Percentiles rank a stretch among this genome's conserved stretches.
Evolutionary conservation across 2,797 vertebrate species (phyloP).

Genomic region (Telmatherina bonti): DNA sequence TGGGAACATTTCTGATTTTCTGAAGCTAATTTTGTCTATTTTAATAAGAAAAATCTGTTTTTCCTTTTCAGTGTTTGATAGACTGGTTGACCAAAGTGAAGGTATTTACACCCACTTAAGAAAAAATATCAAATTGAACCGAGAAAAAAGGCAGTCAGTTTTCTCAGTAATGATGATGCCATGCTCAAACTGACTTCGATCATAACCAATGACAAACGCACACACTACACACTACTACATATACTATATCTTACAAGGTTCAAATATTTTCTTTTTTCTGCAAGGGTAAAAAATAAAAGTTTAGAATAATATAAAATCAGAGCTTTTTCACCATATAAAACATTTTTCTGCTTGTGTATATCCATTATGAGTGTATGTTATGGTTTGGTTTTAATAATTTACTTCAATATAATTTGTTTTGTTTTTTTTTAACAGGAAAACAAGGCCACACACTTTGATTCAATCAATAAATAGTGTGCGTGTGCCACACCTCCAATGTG

Average conservation of each 20-base stretch:
- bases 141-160: no score
- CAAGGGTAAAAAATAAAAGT: no score
- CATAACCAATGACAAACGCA: no score
- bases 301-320: no score
- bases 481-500: background rate
- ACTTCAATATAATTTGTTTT: no score
- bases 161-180: no score
- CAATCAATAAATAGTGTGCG: background rate
- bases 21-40: background rate
- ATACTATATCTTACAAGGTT: no score
- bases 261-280: no score
- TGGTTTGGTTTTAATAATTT: background rate
- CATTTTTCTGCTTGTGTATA: no score
- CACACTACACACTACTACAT: background rate
- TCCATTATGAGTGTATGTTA: background rate
- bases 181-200: no score
- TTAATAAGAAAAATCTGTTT: background rate
- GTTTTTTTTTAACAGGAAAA: no score
- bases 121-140: background rate
- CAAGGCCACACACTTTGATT: background rate
- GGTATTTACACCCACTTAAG: background rate
- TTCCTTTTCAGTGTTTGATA: background rate
- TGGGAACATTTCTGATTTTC: background rate
- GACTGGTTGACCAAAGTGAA: background rate
- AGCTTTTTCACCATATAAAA: no score